Evolutionary conservation across 2,113 vertebrate species (phyloP), one percentile per base, ranked within the genome.

Genomic region (Hiodon tergisus): DNA sequence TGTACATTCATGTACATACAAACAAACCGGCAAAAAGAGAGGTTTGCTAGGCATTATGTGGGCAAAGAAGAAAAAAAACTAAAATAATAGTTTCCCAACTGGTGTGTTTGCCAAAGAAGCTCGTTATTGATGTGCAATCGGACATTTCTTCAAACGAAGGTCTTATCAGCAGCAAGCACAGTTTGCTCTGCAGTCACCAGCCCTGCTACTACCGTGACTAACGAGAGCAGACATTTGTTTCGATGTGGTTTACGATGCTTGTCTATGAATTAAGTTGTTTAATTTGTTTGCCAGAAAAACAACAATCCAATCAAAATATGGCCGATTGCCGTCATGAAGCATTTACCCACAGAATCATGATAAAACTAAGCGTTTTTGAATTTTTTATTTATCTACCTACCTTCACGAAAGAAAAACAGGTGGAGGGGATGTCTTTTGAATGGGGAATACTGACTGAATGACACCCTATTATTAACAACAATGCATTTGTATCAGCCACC

Each of bases 211-310:
- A 47, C 59, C 48, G 70, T 72, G 70, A 48, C 57, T 59, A 48
- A 48, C 31, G 57, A 60, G 6, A 60, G 54, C 70, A 72, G 48
- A 51, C 53, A 70, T 59, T 76, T 58, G 67, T 11, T 60, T 58
- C 31, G 54, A 76, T 76, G 58, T 47, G 67, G 16, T 76, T 76
- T 62, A 76, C 70, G 9, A 61, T 76, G 67, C 58, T 69, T 70
- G 48, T 52, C 55, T 61, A 14, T 55, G 48, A 53, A 53, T 68
- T 53, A 51, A 5, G 50, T 47, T 11, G 48, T 47, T 47, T 48
- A 1, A 66, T 7, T 66, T 65, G 13, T 10, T 66, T 66, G 31
- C 13, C 59, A 16, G n/a, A n/a, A 11, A 6, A 52, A 53, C 11
- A 51, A n/a, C 46, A 51, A 2, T 1, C 66, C 2, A n/a, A 3